Percentiles rank a stretch among this genome's conserved stretches.
Conservation (phyloP, 2,797 vertebrate species). For the Melanotaenia trifasciata region DNA sequence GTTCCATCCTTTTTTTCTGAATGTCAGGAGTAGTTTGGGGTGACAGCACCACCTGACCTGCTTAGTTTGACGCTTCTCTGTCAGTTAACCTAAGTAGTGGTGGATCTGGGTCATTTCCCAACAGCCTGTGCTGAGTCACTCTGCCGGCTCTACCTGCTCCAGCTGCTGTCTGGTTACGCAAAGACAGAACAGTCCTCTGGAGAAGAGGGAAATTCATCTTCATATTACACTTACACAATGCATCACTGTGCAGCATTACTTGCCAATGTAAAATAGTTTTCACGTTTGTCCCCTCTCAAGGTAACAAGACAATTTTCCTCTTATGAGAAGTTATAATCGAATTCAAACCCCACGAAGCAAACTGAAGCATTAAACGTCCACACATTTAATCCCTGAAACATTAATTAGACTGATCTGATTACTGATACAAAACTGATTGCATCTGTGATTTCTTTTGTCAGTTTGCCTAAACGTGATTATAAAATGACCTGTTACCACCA, state of each 20-base stretch:
- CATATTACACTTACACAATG: slow-evolving; percentile 10
- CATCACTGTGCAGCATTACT: not conserved
- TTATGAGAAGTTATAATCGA: not conserved
- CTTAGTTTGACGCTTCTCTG: slow-evolving; percentile 58
- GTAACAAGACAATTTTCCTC: not conserved
- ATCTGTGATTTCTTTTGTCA: not conserved
- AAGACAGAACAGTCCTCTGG: slow-evolving; percentile 1
- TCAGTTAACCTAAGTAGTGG: slow-evolving; percentile 39
- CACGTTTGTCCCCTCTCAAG: not conserved
- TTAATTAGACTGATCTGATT: not conserved
- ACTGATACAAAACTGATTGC: not conserved
- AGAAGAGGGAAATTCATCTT: slow-evolving; percentile 5
- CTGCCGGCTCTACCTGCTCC: slow-evolving; percentile 39
- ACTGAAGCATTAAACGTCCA: not conserved
- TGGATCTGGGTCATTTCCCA: slow-evolving; percentile 54
- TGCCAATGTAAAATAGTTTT: not conserved
- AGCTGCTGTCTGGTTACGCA: slow-evolving; percentile 22
- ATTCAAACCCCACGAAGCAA: not conserved
- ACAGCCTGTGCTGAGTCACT: slow-evolving; percentile 60
- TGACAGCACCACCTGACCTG: slow-evolving; percentile 43
- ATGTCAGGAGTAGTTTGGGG: slow-evolving; percentile 58
- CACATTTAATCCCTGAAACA: not conserved
- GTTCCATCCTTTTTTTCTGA: slow-evolving; percentile 39
- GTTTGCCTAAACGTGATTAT: not conserved
- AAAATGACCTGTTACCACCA: not conserved